Conservation (phyloP, 2,797 vertebrate genomes). For the Chelonia mydas region DNA sequence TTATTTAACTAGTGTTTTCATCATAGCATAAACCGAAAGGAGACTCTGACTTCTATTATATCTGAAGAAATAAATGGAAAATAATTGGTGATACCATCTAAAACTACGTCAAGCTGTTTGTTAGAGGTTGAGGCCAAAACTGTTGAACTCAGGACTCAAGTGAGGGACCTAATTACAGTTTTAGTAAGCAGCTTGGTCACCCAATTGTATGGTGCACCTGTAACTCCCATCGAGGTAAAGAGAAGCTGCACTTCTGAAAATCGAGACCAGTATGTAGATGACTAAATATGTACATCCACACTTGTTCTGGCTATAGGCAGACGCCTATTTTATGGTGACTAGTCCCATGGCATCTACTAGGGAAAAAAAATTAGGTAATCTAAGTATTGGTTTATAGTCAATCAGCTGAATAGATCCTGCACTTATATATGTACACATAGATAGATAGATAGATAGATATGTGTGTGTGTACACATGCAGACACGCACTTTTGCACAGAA, state of each 20-base stretch:
- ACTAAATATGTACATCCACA: background rate
- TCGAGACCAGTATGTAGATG: rapidly evolving
- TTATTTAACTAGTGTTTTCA: constrained; percentile 6
- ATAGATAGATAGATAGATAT: too few relatives aligned
- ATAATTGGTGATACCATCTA: constrained; percentile 30
- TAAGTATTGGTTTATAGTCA: background rate
- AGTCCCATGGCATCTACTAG: background rate
- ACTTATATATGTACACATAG: rapidly evolving
- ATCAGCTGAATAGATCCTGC: background rate
- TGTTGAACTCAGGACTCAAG: background rate
- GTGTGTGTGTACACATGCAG: too few relatives aligned
- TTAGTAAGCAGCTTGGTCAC: rapidly evolving
- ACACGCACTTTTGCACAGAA: background rate
- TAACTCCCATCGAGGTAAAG: background rate
- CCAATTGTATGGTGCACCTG: background rate
- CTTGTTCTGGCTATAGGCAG: background rate
- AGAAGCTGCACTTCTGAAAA: background rate
- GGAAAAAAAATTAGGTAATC: background rate
- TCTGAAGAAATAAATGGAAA: constrained; percentile 24
- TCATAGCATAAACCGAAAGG: background rate
- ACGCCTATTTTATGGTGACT: background rate
- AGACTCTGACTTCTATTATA: constrained; percentile 1
- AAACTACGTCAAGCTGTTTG: constrained; percentile 38
- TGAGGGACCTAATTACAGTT: background rate
- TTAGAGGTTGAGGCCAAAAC: constrained; percentile 1